These are phyloP conservation scores for Dendrocincla fuliginosa DNA, from an alignment of 2,797 vertebrate species.

Conservation along the genomic window DNA sequence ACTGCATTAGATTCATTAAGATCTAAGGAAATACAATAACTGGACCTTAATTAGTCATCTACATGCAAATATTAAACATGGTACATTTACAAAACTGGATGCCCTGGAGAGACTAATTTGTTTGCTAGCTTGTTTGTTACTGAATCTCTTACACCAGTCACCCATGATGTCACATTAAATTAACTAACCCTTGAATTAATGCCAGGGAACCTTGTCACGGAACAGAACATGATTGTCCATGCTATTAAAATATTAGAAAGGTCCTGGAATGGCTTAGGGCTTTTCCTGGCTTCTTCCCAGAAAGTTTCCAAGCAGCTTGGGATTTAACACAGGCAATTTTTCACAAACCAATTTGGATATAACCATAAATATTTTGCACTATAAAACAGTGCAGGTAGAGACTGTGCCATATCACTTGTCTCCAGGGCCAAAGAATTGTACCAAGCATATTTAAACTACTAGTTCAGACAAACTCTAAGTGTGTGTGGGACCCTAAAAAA, in stretches of 20 bases:
- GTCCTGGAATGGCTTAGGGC: background rate
- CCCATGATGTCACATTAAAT: rapidly evolving
- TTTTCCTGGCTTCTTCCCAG: background rate
- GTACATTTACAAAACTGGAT: background rate
- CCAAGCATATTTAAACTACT: background rate
- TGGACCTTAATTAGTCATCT: background rate
- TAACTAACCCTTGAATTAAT: background rate
- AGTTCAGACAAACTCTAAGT: background rate
- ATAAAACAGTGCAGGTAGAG: background rate
- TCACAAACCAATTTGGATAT: background rate
- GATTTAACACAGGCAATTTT: background rate
- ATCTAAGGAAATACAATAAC: background rate
- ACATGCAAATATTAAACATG: background rate
- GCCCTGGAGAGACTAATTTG: background rate
- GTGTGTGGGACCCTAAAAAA: background rate
- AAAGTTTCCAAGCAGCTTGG: background rate
- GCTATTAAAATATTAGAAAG: background rate
- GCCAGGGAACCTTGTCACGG: background rate
- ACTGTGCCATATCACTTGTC: background rate
- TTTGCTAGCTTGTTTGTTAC: background rate
- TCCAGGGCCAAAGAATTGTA: background rate
- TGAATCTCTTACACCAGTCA: background rate
- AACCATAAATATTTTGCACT: background rate
- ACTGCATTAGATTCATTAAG: background rate
- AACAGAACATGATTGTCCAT: background rate